Evolutionary conservation across 2,113 vertebrate genomes (phyloP).

Genomic region (Cochlearius cochlearius): DNA sequence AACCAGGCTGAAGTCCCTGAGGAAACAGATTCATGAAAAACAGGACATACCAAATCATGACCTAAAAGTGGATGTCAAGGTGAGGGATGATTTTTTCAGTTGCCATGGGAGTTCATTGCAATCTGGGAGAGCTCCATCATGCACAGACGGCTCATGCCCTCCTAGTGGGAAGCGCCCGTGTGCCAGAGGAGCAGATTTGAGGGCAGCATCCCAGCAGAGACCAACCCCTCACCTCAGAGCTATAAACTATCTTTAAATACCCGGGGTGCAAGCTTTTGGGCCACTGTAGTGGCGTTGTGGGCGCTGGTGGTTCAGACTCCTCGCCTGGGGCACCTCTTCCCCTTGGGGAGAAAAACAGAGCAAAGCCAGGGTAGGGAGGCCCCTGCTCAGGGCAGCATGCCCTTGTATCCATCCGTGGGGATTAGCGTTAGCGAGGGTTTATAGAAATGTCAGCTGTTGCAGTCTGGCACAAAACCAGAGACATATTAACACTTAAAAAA

Average conservation of each 20-base stretch:
- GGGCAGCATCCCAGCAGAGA: neutral
- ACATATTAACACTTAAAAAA: neutral
- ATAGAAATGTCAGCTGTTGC: neutral
- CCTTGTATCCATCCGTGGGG: fast-evolving
- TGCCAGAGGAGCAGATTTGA: neutral
- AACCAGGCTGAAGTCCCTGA: neutral
- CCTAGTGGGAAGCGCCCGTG: fast-evolving
- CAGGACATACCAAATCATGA: neutral
- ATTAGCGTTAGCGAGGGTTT: neutral
- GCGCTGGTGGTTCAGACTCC: neutral
- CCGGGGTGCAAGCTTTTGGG: neutral
- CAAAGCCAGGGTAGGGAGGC: neutral
- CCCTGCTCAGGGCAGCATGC: fast-evolving
- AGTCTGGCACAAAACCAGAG: neutral
- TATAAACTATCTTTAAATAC: neutral
- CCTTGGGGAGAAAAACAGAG: neutral
- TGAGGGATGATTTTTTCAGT: neutral
- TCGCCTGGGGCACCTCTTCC: neutral
- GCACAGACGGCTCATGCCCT: neutral
- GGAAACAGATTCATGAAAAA: neutral
- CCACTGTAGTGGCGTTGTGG: fast-evolving
- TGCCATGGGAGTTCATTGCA: neutral
- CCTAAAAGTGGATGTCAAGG: conserved; percentile 13
- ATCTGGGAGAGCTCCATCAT: neutral
- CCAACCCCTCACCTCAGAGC: neutral